A percentile compares a stretch with the other conserved stretches of the same genome.
These are phyloP conservation scores for Arizona elegans DNA, from an alignment of 2,113 vertebrate genomes.

Conservation along the genomic window DNA sequence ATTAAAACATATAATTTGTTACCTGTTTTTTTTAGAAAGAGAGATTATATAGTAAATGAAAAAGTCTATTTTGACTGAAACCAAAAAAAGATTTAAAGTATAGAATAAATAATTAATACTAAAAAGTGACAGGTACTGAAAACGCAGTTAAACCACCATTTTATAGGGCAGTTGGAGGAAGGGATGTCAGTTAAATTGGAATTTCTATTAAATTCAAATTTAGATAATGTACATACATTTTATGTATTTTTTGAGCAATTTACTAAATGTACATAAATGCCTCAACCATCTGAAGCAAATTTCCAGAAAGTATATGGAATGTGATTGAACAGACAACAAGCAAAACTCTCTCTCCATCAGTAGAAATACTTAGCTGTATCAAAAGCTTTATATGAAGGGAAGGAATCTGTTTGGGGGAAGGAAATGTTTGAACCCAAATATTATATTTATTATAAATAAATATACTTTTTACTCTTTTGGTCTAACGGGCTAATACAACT, in stretches of 20 bases:
- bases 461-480: neutral
- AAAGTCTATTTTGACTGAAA: neutral
- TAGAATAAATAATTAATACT: neutral
- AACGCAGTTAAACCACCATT: neutral
- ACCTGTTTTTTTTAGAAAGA: neutral
- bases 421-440: neutral
- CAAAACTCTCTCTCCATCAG: neutral
- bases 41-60: neutral
- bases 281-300: neutral
- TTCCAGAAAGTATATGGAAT: neutral
- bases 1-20: neutral
- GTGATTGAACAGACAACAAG: neutral
- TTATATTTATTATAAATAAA: neutral
- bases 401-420: neutral
- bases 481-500: neutral
- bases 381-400: neutral
- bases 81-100: neutral
- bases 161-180: neutral
- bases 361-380: neutral
- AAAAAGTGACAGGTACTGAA: neutral
- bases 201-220: neutral
- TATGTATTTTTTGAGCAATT: neutral
- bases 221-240: neutral
- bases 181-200: neutral
- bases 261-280: neutral